Base-by-base conservation (phyloP, 2,113 vertebrate species). In the Prinia subflava region DNA sequence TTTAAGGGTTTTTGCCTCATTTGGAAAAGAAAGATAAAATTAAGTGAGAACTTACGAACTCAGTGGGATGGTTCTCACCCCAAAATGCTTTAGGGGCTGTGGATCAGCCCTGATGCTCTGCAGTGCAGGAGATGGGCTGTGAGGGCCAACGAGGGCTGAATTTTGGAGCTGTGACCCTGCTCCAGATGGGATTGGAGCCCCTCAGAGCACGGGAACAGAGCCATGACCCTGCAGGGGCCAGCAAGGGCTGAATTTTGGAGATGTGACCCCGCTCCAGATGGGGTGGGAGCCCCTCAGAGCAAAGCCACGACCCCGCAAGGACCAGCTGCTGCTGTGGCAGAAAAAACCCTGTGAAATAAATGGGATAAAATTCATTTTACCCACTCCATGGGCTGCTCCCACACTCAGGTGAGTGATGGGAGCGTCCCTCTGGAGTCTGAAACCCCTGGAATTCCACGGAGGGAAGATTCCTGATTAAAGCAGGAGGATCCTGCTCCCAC, bases 301-400 rank as follows among this genome's bases (percentile, higher is more conserved):
- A 12, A 1, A 22, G 39, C 87, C 87, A 35, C 2, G 19, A 3
- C 31, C n/a, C 78, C 30, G 53, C 13, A 1, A 33, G 76, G 68
- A 55, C 12, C 11, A 5, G 16, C 4, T 15, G 64, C 84, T 79
- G 84, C 69, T 7, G 49, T 18, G 31, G 83, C 83, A 82, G 53
- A 15, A 14, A 31, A 37, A 56, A 33, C 30, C 18, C 15, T 1
- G 0, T 15, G 21, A 46, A 74, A 31, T 2, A 7, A 27, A 57
- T 0, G n/a, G 33, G 24, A 31, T 12, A 25, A 77, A 84, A 39
- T 0, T 69, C 0, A 0, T 27, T 88, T 39, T 7, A 23, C 30
- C 33, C 15, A 11, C 42, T 31, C 10, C 17, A 1, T 1, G 55
- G 59, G n/a, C 44, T 46, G 52, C 33, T 59, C 67, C n/a, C n/a